Evolutionary conservation across 2,113 vertebrate species (phyloP).

Genomic region (Manacus vitellinus): DNA sequence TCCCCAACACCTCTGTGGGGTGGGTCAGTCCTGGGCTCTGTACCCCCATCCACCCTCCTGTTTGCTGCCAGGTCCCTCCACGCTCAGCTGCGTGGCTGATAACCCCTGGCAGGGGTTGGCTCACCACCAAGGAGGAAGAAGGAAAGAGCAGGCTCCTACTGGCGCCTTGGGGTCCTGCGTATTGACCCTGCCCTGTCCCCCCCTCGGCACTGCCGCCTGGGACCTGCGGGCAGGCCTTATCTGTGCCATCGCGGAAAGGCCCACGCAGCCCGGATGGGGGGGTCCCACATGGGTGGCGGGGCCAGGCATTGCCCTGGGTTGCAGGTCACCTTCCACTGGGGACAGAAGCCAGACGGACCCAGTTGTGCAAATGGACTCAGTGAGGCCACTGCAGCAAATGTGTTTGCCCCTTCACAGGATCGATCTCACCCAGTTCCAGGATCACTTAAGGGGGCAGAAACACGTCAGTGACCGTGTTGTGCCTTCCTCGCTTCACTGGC

Average conservation of each 20-base stretch:
- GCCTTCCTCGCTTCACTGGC: background rate
- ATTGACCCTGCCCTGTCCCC: background rate
- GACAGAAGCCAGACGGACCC: background rate
- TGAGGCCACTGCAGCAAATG: background rate
- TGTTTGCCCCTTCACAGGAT: background rate
- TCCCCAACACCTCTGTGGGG: background rate
- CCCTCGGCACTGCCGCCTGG: background rate
- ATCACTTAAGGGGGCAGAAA: background rate
- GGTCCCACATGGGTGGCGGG: rapidly evolving
- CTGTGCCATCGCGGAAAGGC: background rate
- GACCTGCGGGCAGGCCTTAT: background rate
- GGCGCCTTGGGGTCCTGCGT: background rate
- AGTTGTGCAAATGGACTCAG: rapidly evolving
- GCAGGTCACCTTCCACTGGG: background rate
- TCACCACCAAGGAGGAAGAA: slow-evolving; percentile 26
- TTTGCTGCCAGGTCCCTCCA: background rate
- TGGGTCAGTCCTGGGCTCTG: background rate
- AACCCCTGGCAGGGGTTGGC: slow-evolving; percentile 15
- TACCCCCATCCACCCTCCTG: background rate
- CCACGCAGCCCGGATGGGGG: background rate
- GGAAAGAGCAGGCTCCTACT: background rate
- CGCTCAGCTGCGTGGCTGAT: background rate
- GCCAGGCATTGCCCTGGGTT: background rate
- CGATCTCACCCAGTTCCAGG: background rate
- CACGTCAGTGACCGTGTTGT: background rate